A percentile compares a stretch with the other conserved stretches of the same genome.
Evolutionary conservation across 1,140 invertebrate species (phyloP).

Genomic region (Thaumetopoea pityocampa): DNA sequence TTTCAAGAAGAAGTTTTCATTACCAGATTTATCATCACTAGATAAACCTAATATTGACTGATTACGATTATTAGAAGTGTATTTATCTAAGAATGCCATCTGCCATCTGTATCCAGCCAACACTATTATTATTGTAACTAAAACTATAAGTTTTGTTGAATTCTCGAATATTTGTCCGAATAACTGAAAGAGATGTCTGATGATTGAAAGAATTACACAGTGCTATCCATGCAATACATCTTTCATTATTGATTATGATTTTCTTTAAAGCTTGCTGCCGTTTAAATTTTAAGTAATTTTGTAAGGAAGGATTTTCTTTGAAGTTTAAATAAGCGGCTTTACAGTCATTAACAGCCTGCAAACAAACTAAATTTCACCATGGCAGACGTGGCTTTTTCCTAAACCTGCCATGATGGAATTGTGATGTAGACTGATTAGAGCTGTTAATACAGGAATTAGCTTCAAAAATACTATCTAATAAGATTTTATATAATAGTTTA

Average conservation of each 20-base stretch:
- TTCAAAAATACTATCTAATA: neutral
- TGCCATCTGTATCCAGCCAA: slow-evolving; percentile 10
- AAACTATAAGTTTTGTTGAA: slow-evolving; percentile 18
- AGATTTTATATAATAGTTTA: neutral
- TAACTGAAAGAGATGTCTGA: slow-evolving; percentile 10
- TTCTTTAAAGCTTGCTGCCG: slow-evolving; percentile 20
- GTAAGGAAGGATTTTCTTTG: slow-evolving; percentile 14
- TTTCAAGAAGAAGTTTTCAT: neutral
- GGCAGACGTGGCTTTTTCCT: slow-evolving; percentile 5
- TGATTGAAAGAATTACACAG: slow-evolving; percentile 17
- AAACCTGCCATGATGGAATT: neutral
- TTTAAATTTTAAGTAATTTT: slow-evolving; percentile 21
- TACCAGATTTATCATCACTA: neutral
- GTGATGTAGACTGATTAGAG: neutral
- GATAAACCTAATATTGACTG: neutral
- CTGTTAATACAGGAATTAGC: no score
- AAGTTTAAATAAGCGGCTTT: slow-evolving; percentile 17
- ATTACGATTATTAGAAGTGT: slow-evolving; percentile 11
- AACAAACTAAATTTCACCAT: slow-evolving; percentile 23
- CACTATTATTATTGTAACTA: slow-evolving; percentile 3
- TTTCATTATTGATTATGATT: slow-evolving; percentile 17
- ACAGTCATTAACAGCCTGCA: slow-evolving; percentile 11
- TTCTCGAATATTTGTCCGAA: slow-evolving; percentile 17
- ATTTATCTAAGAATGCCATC: slow-evolving; percentile 19
- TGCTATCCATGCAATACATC: slow-evolving; percentile 4